Conservation (phyloP, 2,888 invertebrate species). For the Sphaerolaimus hirsutus region DNA sequence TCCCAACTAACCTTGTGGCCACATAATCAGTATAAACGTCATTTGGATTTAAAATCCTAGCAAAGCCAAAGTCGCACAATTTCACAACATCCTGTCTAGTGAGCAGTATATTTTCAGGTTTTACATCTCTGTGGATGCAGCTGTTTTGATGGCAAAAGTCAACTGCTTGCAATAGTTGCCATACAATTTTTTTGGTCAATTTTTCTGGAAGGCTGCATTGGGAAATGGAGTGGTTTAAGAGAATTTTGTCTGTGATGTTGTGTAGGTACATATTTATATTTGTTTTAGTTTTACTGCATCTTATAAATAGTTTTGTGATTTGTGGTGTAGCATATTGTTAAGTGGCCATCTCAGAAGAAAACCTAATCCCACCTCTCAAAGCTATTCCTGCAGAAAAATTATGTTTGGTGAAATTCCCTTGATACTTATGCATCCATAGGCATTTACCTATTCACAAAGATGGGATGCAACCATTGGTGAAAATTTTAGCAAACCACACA, state of each 20-base stretch:
- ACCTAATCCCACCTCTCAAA: too few relatives aligned
- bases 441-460: too few relatives aligned
- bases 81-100: constrained; percentile 78
- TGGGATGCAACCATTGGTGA: too few relatives aligned
- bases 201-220: constrained; percentile 48
- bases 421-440: too few relatives aligned
- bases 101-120: constrained; percentile 89
- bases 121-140: constrained; percentile 45
- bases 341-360: too few relatives aligned
- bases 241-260: not conserved
- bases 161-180: constrained; percentile 80
- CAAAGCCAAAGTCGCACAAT: constrained; percentile 93
- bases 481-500: too few relatives aligned
- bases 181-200: constrained; percentile 66
- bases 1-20: too few relatives aligned
- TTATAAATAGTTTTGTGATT: not conserved
- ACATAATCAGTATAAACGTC: constrained; percentile 98
- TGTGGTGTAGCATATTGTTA: too few relatives aligned
- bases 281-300: not conserved
- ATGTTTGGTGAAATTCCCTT: too few relatives aligned
- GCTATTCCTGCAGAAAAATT: too few relatives aligned
- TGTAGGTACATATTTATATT: not conserved
- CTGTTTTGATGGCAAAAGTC: constrained; percentile 88
- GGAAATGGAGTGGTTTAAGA: too few relatives aligned
- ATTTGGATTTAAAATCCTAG: constrained; percentile 61